Conservation (phyloP, 2,888 invertebrate species). For the Heteropelma amictum region DNA sequence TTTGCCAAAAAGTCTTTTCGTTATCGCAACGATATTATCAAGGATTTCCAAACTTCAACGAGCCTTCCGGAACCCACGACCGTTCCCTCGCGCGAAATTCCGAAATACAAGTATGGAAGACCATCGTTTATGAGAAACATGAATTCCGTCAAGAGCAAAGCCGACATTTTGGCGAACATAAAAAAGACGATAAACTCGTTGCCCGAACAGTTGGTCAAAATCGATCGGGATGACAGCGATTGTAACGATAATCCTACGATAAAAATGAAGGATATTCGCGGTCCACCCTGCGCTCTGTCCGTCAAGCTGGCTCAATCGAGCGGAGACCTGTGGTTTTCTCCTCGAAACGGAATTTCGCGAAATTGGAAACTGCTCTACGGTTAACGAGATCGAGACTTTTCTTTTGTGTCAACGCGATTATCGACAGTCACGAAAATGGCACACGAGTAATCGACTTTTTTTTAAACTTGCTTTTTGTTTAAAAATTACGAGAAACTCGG, state of each 20-base stretch:
- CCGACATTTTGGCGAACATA: slow-evolving; percentile 19
- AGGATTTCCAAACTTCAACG: not conserved
- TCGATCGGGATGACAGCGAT: slow-evolving; percentile 47
- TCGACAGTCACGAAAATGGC: too few species aligned
- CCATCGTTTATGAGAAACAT: not conserved
- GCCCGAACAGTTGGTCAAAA: slow-evolving; percentile 45
- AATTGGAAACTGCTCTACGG: slow-evolving; percentile 41
- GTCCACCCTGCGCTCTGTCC: slow-evolving; percentile 45
- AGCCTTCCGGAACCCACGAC: not conserved
- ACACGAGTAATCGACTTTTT: too few species aligned
- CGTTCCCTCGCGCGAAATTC: not conserved
- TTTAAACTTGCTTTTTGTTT: too few species aligned
- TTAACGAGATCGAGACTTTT: not conserved
- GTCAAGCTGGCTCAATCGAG: slow-evolving; percentile 32
- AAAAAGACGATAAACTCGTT: slow-evolving; percentile 40
- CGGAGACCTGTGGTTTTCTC: slow-evolving; percentile 47
- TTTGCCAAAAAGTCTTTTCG: not conserved
- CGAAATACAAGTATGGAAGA: not conserved
- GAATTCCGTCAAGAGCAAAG: not conserved
- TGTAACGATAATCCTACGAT: slow-evolving; percentile 38
- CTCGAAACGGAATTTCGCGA: slow-evolving; percentile 9
- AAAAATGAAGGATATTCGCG: slow-evolving; percentile 18
- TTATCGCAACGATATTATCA: slow-evolving; percentile 4
- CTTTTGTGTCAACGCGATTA: too few species aligned
- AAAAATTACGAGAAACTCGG: too few species aligned